Percentiles rank a stretch among this genome's conserved stretches.
These are phyloP conservation scores for Stegodyphus dumicola DNA, from an alignment of 1,140 invertebrate species.

Conservation along the genomic window DNA sequence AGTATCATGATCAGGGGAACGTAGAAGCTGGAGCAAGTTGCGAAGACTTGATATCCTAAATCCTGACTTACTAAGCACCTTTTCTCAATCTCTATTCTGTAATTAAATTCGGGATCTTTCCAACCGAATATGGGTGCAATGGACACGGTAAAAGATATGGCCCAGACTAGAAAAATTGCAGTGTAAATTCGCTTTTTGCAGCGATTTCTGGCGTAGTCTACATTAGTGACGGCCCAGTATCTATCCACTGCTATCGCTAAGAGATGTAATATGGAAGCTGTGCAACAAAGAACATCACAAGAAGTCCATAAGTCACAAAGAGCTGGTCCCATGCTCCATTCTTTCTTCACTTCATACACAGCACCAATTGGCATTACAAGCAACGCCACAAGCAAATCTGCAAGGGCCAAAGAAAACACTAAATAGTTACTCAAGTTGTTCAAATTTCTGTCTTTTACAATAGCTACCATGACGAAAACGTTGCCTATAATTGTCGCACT, in stretches of 20 bases:
- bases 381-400: conserved; percentile 86
- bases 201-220: conserved; percentile 92
- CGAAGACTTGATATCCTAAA: conserved; percentile 81
- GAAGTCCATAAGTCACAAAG: conserved; percentile 95
- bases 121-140: conserved; percentile 85
- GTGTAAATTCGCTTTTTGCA: conserved; percentile 84
- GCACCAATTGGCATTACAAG: conserved; percentile 88
- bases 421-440: conserved; percentile 89
- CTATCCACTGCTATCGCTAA: conserved; percentile 93
- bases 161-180: conserved; percentile 93
- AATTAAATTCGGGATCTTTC: conserved; percentile 88
- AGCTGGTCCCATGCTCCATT: conserved; percentile 86
- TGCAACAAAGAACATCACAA: conserved; percentile 91
- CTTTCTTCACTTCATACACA: conserved; percentile 78
- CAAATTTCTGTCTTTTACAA: conserved; percentile 87
- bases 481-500: conserved; percentile 76
- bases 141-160: conserved; percentile 84
- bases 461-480: conserved; percentile 93
- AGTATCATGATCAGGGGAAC: conserved; percentile 91
- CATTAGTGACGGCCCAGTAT: conserved; percentile 96
- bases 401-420: conserved; percentile 86
- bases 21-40: conserved; percentile 94
- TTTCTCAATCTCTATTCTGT: conserved; percentile 80
- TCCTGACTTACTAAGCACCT: conserved; percentile 94
- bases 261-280: conserved; percentile 91